A percentile compares a stretch with the other conserved stretches of the same genome.
phyloP scores from a whole-genome alignment of 2,797 vertebrate species.

The Macropodus opercularis region DNA sequence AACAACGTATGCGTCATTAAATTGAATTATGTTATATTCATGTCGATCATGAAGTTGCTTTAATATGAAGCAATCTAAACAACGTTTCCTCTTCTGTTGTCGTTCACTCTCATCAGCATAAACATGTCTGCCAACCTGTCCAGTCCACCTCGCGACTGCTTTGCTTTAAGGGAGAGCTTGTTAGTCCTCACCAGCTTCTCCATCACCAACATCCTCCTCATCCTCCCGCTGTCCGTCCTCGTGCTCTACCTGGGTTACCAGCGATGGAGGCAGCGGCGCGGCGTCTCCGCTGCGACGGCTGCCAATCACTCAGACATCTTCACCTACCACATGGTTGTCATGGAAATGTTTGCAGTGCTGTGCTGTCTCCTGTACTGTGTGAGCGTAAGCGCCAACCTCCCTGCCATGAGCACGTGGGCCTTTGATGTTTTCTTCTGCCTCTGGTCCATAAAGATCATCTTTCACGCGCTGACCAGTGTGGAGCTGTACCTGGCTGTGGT shows the following conservation, averaged over 20 bases:
- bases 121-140: too few relatives aligned
- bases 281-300: fast-evolving
- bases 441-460: background rate
- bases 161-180: fast-evolving
- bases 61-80: too few relatives aligned
- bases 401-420: fast-evolving
- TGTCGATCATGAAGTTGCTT: too few relatives aligned
- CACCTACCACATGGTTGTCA: slow-evolving; percentile 8
- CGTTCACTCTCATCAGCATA: too few relatives aligned
- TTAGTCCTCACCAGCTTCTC: fast-evolving
- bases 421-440: fast-evolving
- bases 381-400: fast-evolving
- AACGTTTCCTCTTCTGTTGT: too few relatives aligned
- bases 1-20: too few relatives aligned
- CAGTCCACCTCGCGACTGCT: too few relatives aligned
- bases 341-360: background rate
- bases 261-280: background rate
- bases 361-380: fast-evolving
- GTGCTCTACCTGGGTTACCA: slow-evolving; percentile 10
- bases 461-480: slow-evolving; percentile 5
- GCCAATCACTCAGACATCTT: slow-evolving; percentile 8
- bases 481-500: slow-evolving; percentile 12
- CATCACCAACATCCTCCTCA: background rate
- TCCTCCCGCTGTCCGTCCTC: slow-evolving; percentile 20
- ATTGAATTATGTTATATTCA: too few relatives aligned